Percentiles rank a stretch among this genome's conserved stretches.
Conservation (phyloP, 2,113 vertebrate species). For the Ia io region DNA sequence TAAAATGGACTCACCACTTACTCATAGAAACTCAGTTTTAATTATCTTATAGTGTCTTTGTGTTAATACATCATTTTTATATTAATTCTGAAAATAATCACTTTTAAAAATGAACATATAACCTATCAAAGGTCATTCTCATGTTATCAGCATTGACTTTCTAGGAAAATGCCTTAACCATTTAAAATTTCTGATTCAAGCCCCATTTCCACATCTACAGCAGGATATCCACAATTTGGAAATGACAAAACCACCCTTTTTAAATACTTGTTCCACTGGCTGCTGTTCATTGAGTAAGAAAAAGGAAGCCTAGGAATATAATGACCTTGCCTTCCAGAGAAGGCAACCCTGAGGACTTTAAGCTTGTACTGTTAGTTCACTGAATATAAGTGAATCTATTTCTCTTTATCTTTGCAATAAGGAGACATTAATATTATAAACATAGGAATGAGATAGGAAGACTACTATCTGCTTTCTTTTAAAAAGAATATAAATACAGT, state of each 20-base stretch:
- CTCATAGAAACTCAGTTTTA: slow-evolving; percentile 36
- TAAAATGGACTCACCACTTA: not conserved
- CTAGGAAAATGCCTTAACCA: slow-evolving; percentile 38
- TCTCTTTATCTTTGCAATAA: slow-evolving; percentile 43
- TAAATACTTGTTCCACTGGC: slow-evolving; percentile 23
- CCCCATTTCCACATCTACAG: slow-evolving; percentile 27
- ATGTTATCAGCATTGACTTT: slow-evolving; percentile 18
- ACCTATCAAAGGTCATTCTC: slow-evolving; percentile 38
- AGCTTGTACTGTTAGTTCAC: not conserved
- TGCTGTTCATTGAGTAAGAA: not conserved
- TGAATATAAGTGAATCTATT: slow-evolving; percentile 29
- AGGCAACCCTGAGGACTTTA: not conserved
- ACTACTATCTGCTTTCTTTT: slow-evolving; percentile 33
- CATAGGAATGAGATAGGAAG: slow-evolving; percentile 22
- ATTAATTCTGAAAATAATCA: slow-evolving; percentile 30
- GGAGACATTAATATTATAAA: slow-evolving; percentile 37
- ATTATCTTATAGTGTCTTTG: slow-evolving; percentile 22
- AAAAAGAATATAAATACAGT: slow-evolving; percentile 57
- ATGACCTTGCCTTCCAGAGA: slow-evolving; percentile 36
- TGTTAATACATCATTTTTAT: not conserved
- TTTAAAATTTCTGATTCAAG: slow-evolving; percentile 27
- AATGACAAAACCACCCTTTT: slow-evolving; percentile 48
- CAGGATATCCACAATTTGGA: slow-evolving; percentile 25
- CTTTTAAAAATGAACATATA: slow-evolving; percentile 11
- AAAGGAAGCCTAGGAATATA: slow-evolving; percentile 23